Evolutionary conservation across 2,797 vertebrate genomes (phyloP).

Genomic region (Nannoperca australis): DNA sequence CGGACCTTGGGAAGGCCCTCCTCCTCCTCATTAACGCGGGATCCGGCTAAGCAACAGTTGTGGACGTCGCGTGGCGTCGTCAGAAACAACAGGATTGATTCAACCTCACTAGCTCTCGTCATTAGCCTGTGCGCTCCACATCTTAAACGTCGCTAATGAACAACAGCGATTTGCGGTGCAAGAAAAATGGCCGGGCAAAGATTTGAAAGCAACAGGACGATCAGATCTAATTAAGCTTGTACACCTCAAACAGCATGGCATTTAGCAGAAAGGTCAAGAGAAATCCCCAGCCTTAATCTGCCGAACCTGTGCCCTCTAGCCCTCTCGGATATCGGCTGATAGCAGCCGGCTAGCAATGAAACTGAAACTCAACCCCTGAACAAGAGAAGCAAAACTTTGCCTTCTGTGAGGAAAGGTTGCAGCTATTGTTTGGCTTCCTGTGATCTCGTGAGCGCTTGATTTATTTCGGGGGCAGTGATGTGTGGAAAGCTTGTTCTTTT

Average conservation of each 20-base stretch:
- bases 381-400: conserved; percentile 19
- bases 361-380: conserved; percentile 22
- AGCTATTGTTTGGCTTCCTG: conserved; percentile 11
- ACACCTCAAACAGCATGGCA: conserved; percentile 81
- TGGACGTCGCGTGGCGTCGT: conserved; percentile 63
- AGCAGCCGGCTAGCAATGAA: conserved; percentile 26
- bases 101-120: conserved; percentile 55
- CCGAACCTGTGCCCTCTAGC: conserved; percentile 73
- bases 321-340: conserved; percentile 41
- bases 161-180: conserved; percentile 40
- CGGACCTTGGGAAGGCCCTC: conserved; percentile 49
- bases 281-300: conserved; percentile 79
- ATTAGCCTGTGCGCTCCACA: conserved; percentile 80
- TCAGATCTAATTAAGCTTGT: conserved; percentile 79
- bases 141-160: conserved; percentile 84
- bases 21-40: conserved; percentile 82
- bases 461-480: conserved; percentile 13
- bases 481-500: conserved; percentile 13
- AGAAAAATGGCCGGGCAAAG: conserved; percentile 38
- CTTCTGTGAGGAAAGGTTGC: neutral
- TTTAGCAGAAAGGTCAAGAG: conserved; percentile 86
- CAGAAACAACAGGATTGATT: conserved; percentile 53
- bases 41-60: conserved; percentile 67
- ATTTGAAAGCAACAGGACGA: conserved; percentile 68
- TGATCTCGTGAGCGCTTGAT: conserved; percentile 17